Base-by-base conservation (phyloP, 2,797 vertebrate genomes). In the Cryptoblepharus egeriae region DNA sequence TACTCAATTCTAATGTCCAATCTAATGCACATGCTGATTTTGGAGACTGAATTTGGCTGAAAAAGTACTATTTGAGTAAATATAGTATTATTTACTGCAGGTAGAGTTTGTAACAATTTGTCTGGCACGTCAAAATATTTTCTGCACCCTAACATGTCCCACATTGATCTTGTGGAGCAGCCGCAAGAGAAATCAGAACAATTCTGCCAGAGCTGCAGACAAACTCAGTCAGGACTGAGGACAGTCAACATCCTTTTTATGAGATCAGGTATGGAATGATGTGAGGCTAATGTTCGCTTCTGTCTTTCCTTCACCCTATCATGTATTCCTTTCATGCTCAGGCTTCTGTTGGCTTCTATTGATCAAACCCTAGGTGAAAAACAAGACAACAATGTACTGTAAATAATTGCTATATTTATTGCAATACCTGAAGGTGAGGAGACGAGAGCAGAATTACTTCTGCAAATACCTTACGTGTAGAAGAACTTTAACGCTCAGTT, bases 271-370 rank as follows among this genome's bases (percentile, higher is more conserved):
- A 68, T 72, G 13, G 49, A 77, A n/a, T 64, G 72, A 81, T 30
- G 13, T 18, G 57, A 32, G 72, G 42, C 39, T 57, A 26, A 18
- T 35, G 42, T 57, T 8, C 12, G 26, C 76, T 65, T 28, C 32
- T 83, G 9, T 0, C 0, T 32, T 12, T 32, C 57, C 20, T 78
- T 15, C 11, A 5, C 0, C 0, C 8, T 67, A 39, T 16, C 45
- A 42, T 52, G 9, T 1, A 6, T 79, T 87, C 55, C 20, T 77
- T 60, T 2, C 26, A 37, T 74, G 35, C 11, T 69, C 26, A 67
- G 26, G 16, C 35, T 78, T 49, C 81, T 79, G 5, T 49, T 65
- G 45, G 65, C 28, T 79, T 72, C 80, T 81, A 52, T 69, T 70
- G 57, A 64, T 61, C 63, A 42, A n/a, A 22, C 10, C 49, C 24